phyloP scores from a whole-genome alignment of 2,888 invertebrate genomes.

The Agrotis ipsilon region DNA sequence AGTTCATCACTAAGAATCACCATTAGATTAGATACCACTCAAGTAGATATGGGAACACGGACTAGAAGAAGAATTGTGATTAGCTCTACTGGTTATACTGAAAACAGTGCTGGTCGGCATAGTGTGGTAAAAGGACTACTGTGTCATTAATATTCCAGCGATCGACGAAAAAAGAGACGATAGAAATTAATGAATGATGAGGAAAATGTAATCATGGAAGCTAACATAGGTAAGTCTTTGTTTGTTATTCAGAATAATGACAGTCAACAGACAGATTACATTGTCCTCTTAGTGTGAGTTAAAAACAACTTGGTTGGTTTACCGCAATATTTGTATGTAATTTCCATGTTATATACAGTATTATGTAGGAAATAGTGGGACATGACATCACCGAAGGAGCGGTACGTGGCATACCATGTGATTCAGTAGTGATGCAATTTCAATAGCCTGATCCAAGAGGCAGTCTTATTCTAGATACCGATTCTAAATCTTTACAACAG shows the following conservation, averaged over 20 bases:
- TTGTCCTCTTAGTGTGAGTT: conserved; percentile 41
- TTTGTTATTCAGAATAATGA: conserved; percentile 35
- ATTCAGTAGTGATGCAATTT: conserved; percentile 69
- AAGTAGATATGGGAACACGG: background rate
- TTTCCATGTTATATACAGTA: conserved; percentile 34
- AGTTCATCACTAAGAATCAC: no score
- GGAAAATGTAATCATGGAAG: conserved; percentile 8
- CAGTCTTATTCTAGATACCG: conserved; percentile 22
- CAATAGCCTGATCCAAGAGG: conserved; percentile 38
- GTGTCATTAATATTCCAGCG: no score
- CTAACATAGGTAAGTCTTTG: conserved; percentile 8
- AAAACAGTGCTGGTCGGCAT: no score
- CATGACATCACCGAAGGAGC: conserved; percentile 65
- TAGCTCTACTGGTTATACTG: background rate
- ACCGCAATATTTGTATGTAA: conserved; percentile 40
- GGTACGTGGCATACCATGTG: conserved; percentile 47
- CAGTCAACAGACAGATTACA: conserved; percentile 1
- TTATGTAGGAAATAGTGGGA: conserved; percentile 46
- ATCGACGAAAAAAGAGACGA: background rate
- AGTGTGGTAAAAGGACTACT: background rate
- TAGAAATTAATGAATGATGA: conserved; percentile 25
- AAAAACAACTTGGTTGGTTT: conserved; percentile 23
- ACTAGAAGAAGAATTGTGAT: background rate
- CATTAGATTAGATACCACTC: no score
- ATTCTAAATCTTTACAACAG: conserved; percentile 2